Percentiles rank a stretch among this genome's conserved stretches.
phyloP scores from a whole-genome alignment of 2,888 invertebrate species.

The Spatulosminthurus flaviceps region DNA sequence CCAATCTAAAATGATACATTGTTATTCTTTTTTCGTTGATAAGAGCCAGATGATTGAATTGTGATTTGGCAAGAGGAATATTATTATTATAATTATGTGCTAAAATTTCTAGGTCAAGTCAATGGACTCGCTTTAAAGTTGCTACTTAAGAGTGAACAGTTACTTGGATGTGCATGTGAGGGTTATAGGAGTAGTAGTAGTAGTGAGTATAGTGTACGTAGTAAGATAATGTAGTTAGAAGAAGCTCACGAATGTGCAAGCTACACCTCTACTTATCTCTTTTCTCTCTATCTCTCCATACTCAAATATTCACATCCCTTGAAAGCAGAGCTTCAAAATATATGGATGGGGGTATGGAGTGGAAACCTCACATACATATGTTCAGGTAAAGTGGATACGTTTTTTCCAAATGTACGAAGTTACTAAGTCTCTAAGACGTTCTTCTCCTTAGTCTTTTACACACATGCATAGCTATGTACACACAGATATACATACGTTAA shows the following conservation, averaged over 20 bases:
- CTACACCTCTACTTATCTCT: no score
- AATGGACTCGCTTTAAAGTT: constrained; percentile 23
- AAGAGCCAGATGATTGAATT: constrained; percentile 6
- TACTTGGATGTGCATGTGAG: neutral
- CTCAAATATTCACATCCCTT: neutral
- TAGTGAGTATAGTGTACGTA: neutral
- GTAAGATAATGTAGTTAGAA: neutral
- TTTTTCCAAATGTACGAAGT: no score
- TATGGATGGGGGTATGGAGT: no score
- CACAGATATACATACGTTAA: no score
- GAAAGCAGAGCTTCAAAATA: neutral
- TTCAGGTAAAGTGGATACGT: no score
- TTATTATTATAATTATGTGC: constrained; percentile 21
- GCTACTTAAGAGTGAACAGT: constrained; percentile 19
- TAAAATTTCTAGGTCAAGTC: constrained; percentile 28
- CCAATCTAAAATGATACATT: no score
- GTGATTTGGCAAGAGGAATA: neutral
- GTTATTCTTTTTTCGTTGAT: no score
- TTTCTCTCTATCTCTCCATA: no score
- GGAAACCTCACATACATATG: no score
- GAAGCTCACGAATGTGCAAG: constrained; percentile 18
- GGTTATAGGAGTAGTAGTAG: neutral
- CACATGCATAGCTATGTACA: no score
- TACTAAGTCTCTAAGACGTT: no score
- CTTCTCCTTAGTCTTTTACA: no score